A percentile compares a stretch with the other conserved stretches of the same genome.
Conservation (phyloP, 2,113 vertebrate genomes). For the Cryptomyrus ogoouensis region DNA sequence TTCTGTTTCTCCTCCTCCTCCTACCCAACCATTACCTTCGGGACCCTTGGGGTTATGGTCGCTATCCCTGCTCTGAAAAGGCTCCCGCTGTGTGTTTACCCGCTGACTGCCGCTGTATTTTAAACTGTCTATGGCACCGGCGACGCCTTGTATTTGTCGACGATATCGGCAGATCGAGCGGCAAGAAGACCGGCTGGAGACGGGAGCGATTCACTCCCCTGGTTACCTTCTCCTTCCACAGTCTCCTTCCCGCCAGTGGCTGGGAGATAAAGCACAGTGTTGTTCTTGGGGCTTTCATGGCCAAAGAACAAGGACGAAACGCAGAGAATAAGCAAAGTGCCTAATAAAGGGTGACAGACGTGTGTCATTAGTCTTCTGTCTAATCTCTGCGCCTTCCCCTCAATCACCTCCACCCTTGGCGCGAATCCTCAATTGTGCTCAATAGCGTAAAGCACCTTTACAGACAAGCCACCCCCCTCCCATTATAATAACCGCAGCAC, state of each 20-base stretch:
- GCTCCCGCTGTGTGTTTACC: background rate
- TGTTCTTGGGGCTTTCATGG: background rate
- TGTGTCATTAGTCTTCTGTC: constrained; percentile 20
- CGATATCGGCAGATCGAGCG: constrained; percentile 36
- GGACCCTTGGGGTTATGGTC: background rate
- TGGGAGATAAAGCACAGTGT: constrained; percentile 32
- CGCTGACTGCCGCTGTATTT: background rate
- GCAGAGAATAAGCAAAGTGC: background rate
- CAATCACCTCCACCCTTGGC: constrained; percentile 11
- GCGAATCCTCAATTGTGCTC: constrained; percentile 26
- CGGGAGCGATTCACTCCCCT: constrained; percentile 39
- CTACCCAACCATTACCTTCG: background rate
- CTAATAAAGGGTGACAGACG: constrained; percentile 27
- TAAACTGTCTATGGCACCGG: constrained; percentile 24
- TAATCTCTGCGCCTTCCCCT: constrained; percentile 28
- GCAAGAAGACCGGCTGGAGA: constrained; percentile 38
- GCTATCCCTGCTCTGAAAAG: background rate
- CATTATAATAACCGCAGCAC: constrained; percentile 25
- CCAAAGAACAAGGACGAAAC: constrained; percentile 26
- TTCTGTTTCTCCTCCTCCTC: background rate
- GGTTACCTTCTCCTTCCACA: constrained; percentile 24
- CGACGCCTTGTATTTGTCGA: constrained; percentile 29
- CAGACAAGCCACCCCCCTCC: constrained; percentile 16
- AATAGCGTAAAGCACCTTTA: constrained; percentile 23
- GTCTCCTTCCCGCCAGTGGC: constrained; percentile 18